Evolutionary conservation across 2,888 invertebrate species (phyloP).

Genomic region (Rutpela maculata): DNA sequence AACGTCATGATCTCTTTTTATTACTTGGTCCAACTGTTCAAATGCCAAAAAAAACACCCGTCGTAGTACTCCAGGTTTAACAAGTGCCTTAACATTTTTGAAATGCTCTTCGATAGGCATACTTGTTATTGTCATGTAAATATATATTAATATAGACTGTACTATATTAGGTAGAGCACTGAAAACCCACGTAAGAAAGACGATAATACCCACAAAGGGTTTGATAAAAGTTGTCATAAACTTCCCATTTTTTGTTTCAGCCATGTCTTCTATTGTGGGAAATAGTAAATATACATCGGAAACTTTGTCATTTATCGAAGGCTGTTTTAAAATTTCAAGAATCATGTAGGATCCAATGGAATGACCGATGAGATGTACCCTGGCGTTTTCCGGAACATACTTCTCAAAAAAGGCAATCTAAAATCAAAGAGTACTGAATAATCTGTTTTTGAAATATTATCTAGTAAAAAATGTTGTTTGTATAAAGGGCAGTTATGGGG

Average conservation of each 20-base stretch:
- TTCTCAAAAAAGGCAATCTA: constrained; percentile 82
- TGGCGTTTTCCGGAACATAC: constrained; percentile 82
- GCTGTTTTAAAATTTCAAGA: constrained; percentile 82
- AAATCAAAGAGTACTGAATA: constrained; percentile 55
- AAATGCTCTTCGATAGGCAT: constrained; percentile 77
- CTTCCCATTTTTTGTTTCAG: constrained; percentile 83
- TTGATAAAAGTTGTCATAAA: constrained; percentile 80
- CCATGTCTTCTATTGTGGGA: constrained; percentile 92
- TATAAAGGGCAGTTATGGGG: too few species aligned
- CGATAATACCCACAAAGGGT: constrained; percentile 74
- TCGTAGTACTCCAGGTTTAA: constrained; percentile 78
- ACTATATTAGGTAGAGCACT: constrained; percentile 77
- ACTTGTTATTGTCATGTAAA: constrained; percentile 76
- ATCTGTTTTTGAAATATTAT: too few species aligned
- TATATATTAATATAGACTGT: constrained; percentile 74
- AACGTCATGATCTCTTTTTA: constrained; percentile 79
- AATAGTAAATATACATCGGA: constrained; percentile 85
- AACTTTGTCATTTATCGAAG: constrained; percentile 76
- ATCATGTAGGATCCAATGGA: constrained; percentile 93
- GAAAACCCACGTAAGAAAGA: constrained; percentile 75
- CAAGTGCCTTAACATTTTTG: constrained; percentile 76
- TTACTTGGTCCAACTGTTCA: constrained; percentile 88
- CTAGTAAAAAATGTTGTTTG: too few species aligned
- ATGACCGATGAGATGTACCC: constrained; percentile 90
- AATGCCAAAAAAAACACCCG: constrained; percentile 83